Evolutionary conservation across 2,113 vertebrate species (phyloP), one percentile per base, ranked within the genome.

Genomic region (Ochotona curzoniae): DNA sequence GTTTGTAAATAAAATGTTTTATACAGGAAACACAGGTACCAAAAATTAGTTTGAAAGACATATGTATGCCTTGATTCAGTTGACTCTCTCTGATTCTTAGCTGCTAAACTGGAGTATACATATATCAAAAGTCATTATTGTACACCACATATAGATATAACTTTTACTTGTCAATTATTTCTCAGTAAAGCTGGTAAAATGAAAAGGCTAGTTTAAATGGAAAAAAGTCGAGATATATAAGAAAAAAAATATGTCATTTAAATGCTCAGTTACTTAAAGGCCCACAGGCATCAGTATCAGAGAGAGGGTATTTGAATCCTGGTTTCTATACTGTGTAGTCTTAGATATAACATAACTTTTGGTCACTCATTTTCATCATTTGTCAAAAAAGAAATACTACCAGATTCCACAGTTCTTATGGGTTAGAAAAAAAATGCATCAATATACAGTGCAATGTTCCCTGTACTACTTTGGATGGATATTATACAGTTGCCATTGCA

Each of bases 221-320:
- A 35, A 35, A 28, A 79, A 76, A 80, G 25, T 63, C 93, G 32
- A 71, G 83, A 78, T 71, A 83, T 4, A 25, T 70, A 44, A 44
- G 70, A 64, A 67, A 92, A 67, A 92, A 93, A 86, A 94, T 44
- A 70, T 14, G 8, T 85, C 26, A 82, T 35, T 63, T 44, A 93
- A 91, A 74, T 94, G 32, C 13, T 75, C 70, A 85, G 11, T 75
- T 26, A 89, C 26, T 15, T 67, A 30, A 90, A 93, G 90, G 44
- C n/a, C 90, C 30, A 92, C 3, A 79, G 35, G 10, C 63, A 91
- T 89, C 69, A 83, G n/a, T 83, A 87, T 91, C 64, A 92, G 73
- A 35, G 20, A 67, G 23, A 61, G 13, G 75, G 38, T 23, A 15
- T 89, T 60, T 92, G 82, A 92, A 92, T 88, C 25, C 38, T 74